phyloP scores from a whole-genome alignment of 2,888 invertebrate genomes.

The Podotricha telesiphe region DNA sequence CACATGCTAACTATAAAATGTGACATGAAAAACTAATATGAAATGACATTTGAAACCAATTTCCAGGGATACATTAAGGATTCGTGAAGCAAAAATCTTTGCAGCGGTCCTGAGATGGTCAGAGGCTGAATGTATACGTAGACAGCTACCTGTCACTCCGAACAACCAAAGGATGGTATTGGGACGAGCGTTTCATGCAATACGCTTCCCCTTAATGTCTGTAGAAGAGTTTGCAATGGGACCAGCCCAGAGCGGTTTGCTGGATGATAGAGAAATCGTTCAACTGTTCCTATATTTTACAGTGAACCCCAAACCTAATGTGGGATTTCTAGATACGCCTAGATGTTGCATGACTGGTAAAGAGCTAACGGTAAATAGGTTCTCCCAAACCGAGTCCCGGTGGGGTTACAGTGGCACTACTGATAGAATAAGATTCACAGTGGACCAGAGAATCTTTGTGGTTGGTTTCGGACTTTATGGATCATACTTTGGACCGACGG shows the following conservation, averaged over 20 bases:
- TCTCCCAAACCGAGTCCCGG: constrained; percentile 89
- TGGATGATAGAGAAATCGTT: constrained; percentile 90
- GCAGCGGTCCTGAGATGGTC: constrained; percentile 89
- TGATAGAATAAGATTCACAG: constrained; percentile 91
- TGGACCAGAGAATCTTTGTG: constrained; percentile 91
- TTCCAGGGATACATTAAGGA: constrained; percentile 89
- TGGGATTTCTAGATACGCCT: constrained; percentile 88
- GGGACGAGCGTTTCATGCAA: constrained; percentile 87
- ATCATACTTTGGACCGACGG: constrained; percentile 90
- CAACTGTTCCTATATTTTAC: constrained; percentile 88
- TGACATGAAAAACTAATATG: neutral
- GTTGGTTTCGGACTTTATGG: constrained; percentile 94
- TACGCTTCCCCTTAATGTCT: constrained; percentile 92
- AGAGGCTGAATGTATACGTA: constrained; percentile 88
- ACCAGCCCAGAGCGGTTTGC: constrained; percentile 88
- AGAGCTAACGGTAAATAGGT: constrained; percentile 88
- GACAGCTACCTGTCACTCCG: constrained; percentile 85
- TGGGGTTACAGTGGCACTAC: constrained; percentile 94
- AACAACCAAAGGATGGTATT: constrained; percentile 88
- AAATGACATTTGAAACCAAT: neutral
- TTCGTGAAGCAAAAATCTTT: constrained; percentile 91
- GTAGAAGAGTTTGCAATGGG: constrained; percentile 93
- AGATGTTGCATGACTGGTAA: constrained; percentile 91
- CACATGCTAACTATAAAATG: no score
- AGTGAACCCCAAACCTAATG: constrained; percentile 89